These are phyloP conservation scores for Linepithema humile DNA, from an alignment of 1,140 invertebrate species.

Conservation along the genomic window DNA sequence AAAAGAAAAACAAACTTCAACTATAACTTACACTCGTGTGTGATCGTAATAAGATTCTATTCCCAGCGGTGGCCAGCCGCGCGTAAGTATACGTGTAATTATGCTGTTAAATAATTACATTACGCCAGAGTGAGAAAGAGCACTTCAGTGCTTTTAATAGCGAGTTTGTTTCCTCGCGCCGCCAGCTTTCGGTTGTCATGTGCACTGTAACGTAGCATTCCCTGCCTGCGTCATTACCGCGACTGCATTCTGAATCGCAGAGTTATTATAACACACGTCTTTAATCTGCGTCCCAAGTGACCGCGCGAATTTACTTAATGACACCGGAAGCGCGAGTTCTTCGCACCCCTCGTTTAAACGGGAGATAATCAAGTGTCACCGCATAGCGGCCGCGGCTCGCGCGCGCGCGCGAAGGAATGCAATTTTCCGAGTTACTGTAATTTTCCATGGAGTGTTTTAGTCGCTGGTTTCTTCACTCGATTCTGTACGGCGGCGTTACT, in stretches of 20 bases:
- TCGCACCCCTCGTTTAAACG: neutral
- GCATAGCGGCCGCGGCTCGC: neutral
- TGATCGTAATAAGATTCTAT: neutral
- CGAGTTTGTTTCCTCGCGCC: neutral
- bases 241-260: neutral
- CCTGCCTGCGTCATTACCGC: neutral
- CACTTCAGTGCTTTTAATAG: constrained; percentile 8
- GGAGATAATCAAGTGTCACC: constrained; percentile 32
- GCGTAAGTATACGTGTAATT: constrained; percentile 5
- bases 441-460: constrained; percentile 47
- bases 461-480: constrained; percentile 17
- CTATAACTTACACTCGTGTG: neutral
- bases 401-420: constrained; percentile 55
- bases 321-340: neutral
- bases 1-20: neutral
- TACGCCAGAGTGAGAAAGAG: neutral
- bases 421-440: constrained; percentile 60
- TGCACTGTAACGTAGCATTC: neutral
- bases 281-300: constrained; percentile 25
- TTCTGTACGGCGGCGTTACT: neutral
- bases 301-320: constrained; percentile 6
- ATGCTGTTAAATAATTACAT: constrained; percentile 27
- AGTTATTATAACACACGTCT: neutral
- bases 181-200: neutral
- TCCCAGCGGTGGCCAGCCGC: neutral